Base-by-base conservation (phyloP, 2,797 vertebrate genomes). In the Echeneis naucrates region DNA sequence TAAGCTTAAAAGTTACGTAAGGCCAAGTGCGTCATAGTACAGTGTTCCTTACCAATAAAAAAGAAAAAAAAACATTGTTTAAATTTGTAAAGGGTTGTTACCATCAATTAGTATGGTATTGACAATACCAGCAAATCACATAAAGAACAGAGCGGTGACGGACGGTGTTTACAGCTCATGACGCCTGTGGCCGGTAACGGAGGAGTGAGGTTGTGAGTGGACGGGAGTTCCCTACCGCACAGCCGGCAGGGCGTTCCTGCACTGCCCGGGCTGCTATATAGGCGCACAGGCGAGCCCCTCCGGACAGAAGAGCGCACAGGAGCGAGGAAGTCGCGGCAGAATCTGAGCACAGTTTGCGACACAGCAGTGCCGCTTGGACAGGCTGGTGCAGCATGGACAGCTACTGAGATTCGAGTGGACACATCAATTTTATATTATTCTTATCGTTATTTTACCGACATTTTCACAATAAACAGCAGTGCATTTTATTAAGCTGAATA, bases 191-290 rank as follows among this genome's bases (percentile, higher is more conserved):
- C 9, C 17, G 42, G 27, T 17, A 51, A 68, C 58, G 47, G 7
- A 13, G 53, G 7, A 17, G 0, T 32, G 3, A 24, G 5, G 62
- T 78, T 44, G 45, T 74, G 51, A 55, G 53, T n/a, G 62, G 23
- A 11, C 30, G 4, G 0, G 1, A 62, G 75, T 75, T 75, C 79
- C 78, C 67, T 30, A 0, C 19, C 50, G n/a, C 77, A 53, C n/a
- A n/a, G n/a, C 79, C 19, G 44, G 26, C 27, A 55, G 3, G 44
- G 32, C 77, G 80, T 85, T 70, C 75, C 83, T 30, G 68, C 79
- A 7, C 45, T 7, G 53, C 56, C 10, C 4, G 1, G 47, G 33
- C 48, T 33, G 82, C 83, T 94, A 90, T 96, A 96, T 93, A 95
- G 90, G 73, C 26, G 85, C 84, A 87, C 82, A 63, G 56, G 75